These are phyloP conservation scores for Psylliodes chrysocephalus DNA, from an alignment of 2,888 invertebrate species.

Conservation along the genomic window DNA sequence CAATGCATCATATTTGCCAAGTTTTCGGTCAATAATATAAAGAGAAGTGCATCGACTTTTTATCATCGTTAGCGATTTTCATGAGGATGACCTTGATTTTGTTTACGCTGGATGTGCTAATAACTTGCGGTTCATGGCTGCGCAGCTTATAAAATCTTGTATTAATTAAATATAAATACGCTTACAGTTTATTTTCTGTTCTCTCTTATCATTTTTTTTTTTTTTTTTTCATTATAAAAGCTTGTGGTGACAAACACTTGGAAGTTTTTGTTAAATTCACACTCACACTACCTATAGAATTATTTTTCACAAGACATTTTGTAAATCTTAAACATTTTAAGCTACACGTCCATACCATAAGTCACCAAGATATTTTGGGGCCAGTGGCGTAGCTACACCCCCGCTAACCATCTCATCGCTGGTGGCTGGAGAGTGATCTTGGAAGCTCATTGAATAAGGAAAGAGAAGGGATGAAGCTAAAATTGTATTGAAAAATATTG, in stretches of 20 bases:
- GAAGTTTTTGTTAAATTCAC: too few relatives aligned
- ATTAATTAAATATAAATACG: slow-evolving; percentile 32
- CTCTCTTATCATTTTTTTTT: slow-evolving; percentile 12
- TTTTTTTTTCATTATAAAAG: slow-evolving; percentile 26
- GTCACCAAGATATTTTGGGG: too few relatives aligned
- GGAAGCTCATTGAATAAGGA: too few relatives aligned
- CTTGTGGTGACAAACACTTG: slow-evolving; percentile 34
- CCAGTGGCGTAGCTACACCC: too few relatives aligned
- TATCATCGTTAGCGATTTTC: slow-evolving; percentile 55
- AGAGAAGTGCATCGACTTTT: slow-evolving; percentile 59
- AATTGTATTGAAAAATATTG: too few relatives aligned
- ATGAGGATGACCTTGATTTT: slow-evolving; percentile 56
- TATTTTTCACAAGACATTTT: too few relatives aligned
- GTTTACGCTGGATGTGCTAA: slow-evolving; percentile 56
- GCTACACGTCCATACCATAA: too few relatives aligned
- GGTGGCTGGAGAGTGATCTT: too few relatives aligned
- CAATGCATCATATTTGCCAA: slow-evolving; percentile 59
- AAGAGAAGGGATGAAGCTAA: too few relatives aligned
- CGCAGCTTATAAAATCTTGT: slow-evolving; percentile 42
- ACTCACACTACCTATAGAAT: too few relatives aligned
- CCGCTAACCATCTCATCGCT: too few relatives aligned
- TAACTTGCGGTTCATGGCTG: slow-evolving; percentile 53
- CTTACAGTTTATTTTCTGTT: slow-evolving; percentile 25
- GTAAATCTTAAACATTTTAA: too few relatives aligned
- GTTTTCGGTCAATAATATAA: slow-evolving; percentile 58